phyloP scores from a whole-genome alignment of 2,113 vertebrate species.

The Athene noctua region DNA sequence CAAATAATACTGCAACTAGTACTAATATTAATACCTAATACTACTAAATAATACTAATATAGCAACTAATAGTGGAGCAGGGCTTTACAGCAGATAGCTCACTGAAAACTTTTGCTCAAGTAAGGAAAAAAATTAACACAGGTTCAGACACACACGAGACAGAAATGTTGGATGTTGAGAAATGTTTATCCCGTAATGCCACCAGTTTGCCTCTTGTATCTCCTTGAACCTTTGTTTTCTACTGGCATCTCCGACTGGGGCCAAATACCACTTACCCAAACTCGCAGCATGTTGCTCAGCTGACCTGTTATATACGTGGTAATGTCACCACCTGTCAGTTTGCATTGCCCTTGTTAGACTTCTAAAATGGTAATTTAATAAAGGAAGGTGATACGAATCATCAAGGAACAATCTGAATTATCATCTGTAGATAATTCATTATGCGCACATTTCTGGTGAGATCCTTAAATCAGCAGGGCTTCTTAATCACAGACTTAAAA shows the following conservation, averaged over 20 bases:
- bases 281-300: not conserved
- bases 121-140: not conserved
- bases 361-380: conserved; percentile 70
- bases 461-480: conserved; percentile 73
- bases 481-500: conserved; percentile 75
- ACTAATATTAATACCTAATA: not conserved
- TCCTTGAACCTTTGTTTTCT: not conserved
- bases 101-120: not conserved
- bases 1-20: not conserved
- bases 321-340: not conserved
- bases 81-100: not conserved
- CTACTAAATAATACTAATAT: not conserved
- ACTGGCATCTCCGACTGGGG: not conserved
- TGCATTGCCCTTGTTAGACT: not conserved
- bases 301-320: not conserved
- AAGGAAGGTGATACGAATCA: conserved; percentile 67
- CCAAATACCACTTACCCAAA: not conserved
- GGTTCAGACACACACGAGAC: not conserved
- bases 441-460: conserved; percentile 73
- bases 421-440: conserved; percentile 74
- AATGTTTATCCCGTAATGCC: rapidly evolving
- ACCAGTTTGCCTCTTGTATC: not conserved
- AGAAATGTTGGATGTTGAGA: not conserved
- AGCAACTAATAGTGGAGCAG: not conserved
- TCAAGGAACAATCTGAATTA: conserved; percentile 68